Evolutionary conservation across 2,888 invertebrate genomes (phyloP), one percentile per base, ranked within the genome.

Genomic region (Perizoma affinitatum): DNA sequence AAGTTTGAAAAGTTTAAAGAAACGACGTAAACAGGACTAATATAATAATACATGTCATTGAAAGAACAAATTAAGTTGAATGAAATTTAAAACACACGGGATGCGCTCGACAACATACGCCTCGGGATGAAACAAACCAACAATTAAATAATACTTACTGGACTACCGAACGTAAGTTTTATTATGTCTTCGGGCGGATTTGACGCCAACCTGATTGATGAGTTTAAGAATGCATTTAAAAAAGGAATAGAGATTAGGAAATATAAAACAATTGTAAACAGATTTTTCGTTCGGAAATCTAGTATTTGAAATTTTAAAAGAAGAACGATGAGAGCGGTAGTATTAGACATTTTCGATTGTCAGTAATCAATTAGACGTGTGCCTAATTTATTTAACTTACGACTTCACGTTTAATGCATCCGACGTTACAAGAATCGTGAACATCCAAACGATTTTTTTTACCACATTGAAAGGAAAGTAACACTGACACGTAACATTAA

Each of bases 91-190:
- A 73, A 61, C 57, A 68, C 70, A 61, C 72, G 74, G 73, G 74
- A 78, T 78, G 76, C 76, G 78, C 71, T 71, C 74, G 74, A 69
- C 73, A 60, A 55, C 69, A 65, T 69, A 76, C 83, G 87, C 86
- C 71, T 77, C 69, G 83, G 88, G 88, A 74, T 72, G 68, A 78
- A 78, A 79, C 84, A 82, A 78, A 83, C 86, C 81, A 84, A 87
- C 87, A 90, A 91, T 92, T 90, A 92, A 90, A 90, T 90, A 86
- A 87, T 84, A 84, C 88, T 91, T 88, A 89, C 79, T 70, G 71
- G 81, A 86, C 91, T 91, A 90, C 91, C 83, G 92, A 83, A 89
- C 86, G 83, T 83, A 76, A 83, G 79, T 86, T 84, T 87, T 86
- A 86, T 83, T 80, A 85, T 86, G 82, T 82, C 90, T 84, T 76